Conservation (phyloP, 2,888 invertebrate genomes). For the Diploptera punctata region DNA sequence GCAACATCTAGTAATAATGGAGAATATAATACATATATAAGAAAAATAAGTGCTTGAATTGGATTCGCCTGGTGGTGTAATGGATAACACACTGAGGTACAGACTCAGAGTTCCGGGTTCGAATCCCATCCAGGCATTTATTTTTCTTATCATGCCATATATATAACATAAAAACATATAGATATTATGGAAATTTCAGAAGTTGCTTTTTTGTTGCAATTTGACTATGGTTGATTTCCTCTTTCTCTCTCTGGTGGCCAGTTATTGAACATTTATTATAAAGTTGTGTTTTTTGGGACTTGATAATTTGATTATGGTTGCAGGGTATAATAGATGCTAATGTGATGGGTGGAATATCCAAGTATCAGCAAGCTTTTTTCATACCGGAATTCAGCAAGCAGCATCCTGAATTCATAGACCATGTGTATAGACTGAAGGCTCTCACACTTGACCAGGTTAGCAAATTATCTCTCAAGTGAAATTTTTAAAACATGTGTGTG, state of each 20-base stretch:
- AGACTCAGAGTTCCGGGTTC: too few species aligned
- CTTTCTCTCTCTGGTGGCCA: background rate
- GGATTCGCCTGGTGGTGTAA: too few species aligned
- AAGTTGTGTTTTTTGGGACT: background rate
- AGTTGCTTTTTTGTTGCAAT: too few species aligned
- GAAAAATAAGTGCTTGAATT: too few species aligned
- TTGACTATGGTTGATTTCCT: background rate
- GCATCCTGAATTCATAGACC: constrained; percentile 64
- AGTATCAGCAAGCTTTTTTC: constrained; percentile 95
- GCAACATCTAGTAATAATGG: too few species aligned
- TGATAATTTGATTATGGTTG: constrained; percentile 30
- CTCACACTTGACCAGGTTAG: constrained; percentile 79
- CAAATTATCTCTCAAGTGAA: too few species aligned
- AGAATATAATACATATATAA: too few species aligned
- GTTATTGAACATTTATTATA: background rate
- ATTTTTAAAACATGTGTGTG: constrained; percentile 36
- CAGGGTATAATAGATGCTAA: constrained; percentile 93
- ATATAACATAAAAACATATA: too few species aligned
- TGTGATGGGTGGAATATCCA: constrained; percentile 93
- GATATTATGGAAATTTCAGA: too few species aligned
- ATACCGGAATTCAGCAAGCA: constrained; percentile 74
- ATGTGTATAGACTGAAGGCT: constrained; percentile 67
- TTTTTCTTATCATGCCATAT: too few species aligned
- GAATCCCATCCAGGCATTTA: too few species aligned
- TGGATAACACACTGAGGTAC: too few species aligned